Conservation (phyloP, 2,888 invertebrate genomes). For the Heliconius charithonia region DNA sequence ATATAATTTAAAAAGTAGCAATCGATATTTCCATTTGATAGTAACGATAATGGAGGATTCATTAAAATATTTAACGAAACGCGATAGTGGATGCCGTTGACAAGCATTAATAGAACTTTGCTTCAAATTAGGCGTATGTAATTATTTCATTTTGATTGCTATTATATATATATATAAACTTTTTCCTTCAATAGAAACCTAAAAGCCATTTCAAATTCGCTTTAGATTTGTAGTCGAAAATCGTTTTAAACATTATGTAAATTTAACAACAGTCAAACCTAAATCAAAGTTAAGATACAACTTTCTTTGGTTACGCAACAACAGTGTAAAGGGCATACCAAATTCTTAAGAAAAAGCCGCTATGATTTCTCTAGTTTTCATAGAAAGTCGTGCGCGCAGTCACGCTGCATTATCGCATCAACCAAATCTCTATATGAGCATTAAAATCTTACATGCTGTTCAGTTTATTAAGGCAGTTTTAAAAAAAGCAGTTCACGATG, state of each 20-base stretch:
- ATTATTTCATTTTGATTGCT: slow-evolving; percentile 41
- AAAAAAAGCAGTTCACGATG: slow-evolving; percentile 79
- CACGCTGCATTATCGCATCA: slow-evolving; percentile 79
- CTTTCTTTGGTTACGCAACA: slow-evolving; percentile 43
- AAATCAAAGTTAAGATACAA: slow-evolving; percentile 37
- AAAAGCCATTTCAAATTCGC: not conserved
- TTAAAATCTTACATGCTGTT: slow-evolving; percentile 80
- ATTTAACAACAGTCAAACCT: slow-evolving; percentile 35
- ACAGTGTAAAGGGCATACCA: slow-evolving; percentile 47
- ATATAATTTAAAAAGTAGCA: slow-evolving; percentile 8
- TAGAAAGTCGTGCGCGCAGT: slow-evolving; percentile 80
- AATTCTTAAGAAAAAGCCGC: slow-evolving; percentile 55
- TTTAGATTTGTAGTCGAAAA: slow-evolving; percentile 28
- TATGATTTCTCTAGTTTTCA: slow-evolving; percentile 62
- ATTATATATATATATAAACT: too few relatives aligned
- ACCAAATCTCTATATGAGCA: slow-evolving; percentile 78
- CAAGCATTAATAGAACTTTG: slow-evolving; percentile 79
- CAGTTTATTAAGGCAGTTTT: slow-evolving; percentile 79
- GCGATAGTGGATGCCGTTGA: slow-evolving; percentile 72
- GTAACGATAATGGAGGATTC: slow-evolving; percentile 53
- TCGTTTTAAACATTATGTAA: slow-evolving; percentile 38
- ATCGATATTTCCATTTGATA: slow-evolving; percentile 64
- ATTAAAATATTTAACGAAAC: slow-evolving; percentile 82
- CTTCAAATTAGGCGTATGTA: slow-evolving; percentile 66
- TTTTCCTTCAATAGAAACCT: not conserved